Conservation (phyloP, 2,888 invertebrate genomes). For the Uropetala carovei region DNA sequence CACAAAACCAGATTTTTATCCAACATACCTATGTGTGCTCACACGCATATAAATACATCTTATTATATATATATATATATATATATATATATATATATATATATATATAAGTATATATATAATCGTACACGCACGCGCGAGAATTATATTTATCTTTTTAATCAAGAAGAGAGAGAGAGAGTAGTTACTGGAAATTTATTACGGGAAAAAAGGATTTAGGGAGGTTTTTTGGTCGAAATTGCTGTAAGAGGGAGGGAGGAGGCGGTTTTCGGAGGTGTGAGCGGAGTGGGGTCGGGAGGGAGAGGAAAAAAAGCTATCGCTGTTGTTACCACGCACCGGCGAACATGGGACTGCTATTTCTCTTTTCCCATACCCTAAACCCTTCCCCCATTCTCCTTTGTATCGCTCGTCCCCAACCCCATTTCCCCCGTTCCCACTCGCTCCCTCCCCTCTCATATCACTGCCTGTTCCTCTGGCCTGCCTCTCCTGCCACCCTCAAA, state of each 20-base stretch:
- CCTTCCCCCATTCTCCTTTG: not conserved
- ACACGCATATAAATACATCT: constrained; percentile 14
- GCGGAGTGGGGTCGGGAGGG: not conserved
- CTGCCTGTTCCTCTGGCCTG: too few species aligned
- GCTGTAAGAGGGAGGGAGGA: not conserved
- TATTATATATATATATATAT: too few species aligned
- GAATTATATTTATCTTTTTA: constrained; percentile 33
- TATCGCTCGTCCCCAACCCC: not conserved
- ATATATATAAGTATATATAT: too few species aligned
- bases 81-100: too few species aligned
- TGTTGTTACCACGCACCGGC: constrained; percentile 47
- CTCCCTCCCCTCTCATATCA: too few species aligned
- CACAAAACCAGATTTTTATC: not conserved
- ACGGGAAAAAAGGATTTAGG: not conserved
- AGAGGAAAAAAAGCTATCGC: constrained; percentile 27
- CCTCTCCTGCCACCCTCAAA: too few species aligned
- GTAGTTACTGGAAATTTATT: constrained; percentile 30
- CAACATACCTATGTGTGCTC: not conserved
- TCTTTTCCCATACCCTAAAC: constrained; percentile 5
- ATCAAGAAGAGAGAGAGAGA: not conserved
- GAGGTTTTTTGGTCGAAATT: not conserved
- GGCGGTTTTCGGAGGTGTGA: not conserved
- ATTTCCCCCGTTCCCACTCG: too few species aligned
- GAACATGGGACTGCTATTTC: constrained; percentile 46
- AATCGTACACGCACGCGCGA: too few species aligned